Conservation (phyloP, 2,888 invertebrate genomes). For the Dasypogon diadema region DNA sequence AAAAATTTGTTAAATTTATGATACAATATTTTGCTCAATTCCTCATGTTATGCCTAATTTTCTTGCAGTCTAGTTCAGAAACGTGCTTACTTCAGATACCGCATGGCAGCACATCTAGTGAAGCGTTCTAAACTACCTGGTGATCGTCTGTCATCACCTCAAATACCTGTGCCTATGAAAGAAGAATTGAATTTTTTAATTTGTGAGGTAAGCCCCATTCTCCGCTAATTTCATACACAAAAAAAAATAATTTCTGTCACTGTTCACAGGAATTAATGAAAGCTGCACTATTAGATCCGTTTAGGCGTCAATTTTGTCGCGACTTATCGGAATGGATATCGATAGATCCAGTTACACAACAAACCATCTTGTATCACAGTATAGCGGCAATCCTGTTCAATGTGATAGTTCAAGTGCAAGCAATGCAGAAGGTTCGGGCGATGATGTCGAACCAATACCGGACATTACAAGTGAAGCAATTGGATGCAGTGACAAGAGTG, state of each 20-base stretch:
- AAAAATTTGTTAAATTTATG: not conserved
- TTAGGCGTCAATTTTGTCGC: constrained; percentile 66
- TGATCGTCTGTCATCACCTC: constrained; percentile 57
- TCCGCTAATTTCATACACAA: not conserved
- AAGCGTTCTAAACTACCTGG: constrained; percentile 58
- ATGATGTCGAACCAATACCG: constrained; percentile 24
- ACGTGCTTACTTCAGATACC: constrained; percentile 53
- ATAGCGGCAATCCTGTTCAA: not conserved
- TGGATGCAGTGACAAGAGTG: not conserved
- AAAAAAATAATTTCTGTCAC: not conserved
- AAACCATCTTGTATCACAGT: not conserved
- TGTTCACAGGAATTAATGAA: constrained; percentile 59
- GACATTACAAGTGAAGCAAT: constrained; percentile 18
- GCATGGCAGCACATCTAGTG: constrained; percentile 58
- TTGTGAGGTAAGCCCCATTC: constrained; percentile 55
- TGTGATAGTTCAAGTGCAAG: constrained; percentile 33
- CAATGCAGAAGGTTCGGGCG: not conserved
- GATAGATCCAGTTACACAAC: constrained; percentile 60
- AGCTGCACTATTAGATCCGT: constrained; percentile 57
- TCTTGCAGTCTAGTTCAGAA: constrained; percentile 31
- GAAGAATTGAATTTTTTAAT: constrained; percentile 53
- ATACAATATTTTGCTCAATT: not conserved
- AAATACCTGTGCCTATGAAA: constrained; percentile 57
- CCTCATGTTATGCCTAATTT: not conserved
- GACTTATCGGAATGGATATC: constrained; percentile 69